Conservation (phyloP, 2,797 vertebrate species). For the Gymnocypris eckloni region DNA sequence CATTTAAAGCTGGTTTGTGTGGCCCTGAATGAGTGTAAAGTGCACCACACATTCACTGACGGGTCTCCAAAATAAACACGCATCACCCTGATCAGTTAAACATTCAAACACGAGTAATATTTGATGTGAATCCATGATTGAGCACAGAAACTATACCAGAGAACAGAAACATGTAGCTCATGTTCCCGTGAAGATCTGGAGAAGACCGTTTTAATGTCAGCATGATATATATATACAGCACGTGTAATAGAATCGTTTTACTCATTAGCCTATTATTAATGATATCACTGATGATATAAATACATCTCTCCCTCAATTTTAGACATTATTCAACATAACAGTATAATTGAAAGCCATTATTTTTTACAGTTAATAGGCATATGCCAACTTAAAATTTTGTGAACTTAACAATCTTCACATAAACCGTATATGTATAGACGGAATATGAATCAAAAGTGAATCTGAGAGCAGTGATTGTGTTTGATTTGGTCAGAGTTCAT, state of each 20-base stretch:
- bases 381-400: not conserved
- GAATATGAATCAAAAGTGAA: not conserved
- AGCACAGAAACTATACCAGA: not conserved
- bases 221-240: not conserved
- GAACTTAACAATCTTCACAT: not conserved
- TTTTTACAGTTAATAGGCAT: too few species aligned
- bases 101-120: not conserved
- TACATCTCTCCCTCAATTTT: not conserved
- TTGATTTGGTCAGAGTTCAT: not conserved
- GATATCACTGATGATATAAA: not conserved
- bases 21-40: not conserved
- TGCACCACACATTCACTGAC: not conserved
- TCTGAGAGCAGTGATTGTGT: not conserved
- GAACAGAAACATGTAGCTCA: not conserved
- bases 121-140: not conserved
- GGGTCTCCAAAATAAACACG: not conserved
- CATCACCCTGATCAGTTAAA: not conserved
- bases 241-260: not conserved
- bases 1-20: not conserved
- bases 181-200: not conserved
- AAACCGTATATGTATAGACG: not conserved
- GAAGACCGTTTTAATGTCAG: not conserved
- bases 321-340: not conserved
- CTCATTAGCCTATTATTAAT: not conserved
- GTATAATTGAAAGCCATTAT: not conserved